Conservation (phyloP, 2,797 vertebrate species). For the Myotis vivesi region DNA sequence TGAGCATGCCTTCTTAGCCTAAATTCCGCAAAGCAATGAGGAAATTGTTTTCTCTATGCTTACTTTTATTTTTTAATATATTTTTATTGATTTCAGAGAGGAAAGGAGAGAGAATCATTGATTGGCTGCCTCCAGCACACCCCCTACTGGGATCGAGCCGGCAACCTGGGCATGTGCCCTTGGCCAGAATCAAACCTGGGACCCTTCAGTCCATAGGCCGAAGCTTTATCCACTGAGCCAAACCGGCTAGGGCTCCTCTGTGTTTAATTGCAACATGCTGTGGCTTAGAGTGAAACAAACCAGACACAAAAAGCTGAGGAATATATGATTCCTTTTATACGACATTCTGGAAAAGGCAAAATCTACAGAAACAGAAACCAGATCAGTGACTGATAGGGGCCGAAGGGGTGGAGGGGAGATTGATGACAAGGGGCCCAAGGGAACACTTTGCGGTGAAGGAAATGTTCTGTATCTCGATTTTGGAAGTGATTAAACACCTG, state of each 20-base stretch:
- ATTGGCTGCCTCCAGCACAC: too few relatives aligned
- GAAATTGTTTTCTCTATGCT: neutral
- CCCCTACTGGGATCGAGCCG: too few relatives aligned
- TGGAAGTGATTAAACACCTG: neutral
- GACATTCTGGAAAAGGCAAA: constrained; percentile 24
- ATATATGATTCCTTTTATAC: neutral
- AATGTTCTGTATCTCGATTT: neutral
- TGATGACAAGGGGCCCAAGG: neutral
- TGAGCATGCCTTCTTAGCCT: constrained; percentile 24
- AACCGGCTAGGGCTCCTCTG: too few relatives aligned
- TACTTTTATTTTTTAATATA: too few relatives aligned
- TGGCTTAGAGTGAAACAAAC: constrained; percentile 48
- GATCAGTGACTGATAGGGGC: neutral
- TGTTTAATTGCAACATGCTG: constrained; percentile 41
- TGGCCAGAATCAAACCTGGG: too few relatives aligned
- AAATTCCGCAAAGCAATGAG: constrained; percentile 37
- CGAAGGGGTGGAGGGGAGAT: neutral
- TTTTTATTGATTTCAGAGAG: too few relatives aligned
- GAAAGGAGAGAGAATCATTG: too few relatives aligned
- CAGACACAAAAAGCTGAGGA: neutral
- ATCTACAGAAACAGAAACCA: constrained; percentile 3
- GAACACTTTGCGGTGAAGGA: neutral
- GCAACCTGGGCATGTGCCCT: too few relatives aligned
- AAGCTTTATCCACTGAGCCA: too few relatives aligned
- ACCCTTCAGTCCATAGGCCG: too few relatives aligned